These are phyloP conservation scores for Dysidea cf. avara DNA, from an alignment of 37 sponge, comb jelly and placozoan genomes.

Conservation along the genomic window DNA sequence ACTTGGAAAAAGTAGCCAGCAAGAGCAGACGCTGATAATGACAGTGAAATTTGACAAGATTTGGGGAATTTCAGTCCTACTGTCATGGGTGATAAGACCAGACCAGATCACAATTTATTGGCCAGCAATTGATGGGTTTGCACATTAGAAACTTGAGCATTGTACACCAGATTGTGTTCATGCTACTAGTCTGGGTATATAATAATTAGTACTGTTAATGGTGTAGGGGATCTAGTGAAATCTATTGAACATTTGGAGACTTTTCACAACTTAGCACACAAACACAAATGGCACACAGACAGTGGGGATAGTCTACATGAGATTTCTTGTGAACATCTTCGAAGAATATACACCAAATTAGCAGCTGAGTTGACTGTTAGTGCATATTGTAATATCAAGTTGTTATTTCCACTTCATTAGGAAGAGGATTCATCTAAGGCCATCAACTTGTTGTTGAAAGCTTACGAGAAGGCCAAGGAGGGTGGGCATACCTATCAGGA, in stretches of 20 bases:
- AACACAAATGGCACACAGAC: constrained; percentile 78
- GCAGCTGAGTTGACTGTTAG: constrained; percentile 67
- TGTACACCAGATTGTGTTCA: constrained; percentile 3
- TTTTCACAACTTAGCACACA: constrained; percentile 56
- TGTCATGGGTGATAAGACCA: too few species aligned
- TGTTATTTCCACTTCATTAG: constrained; percentile 14
- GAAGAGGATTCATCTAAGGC: constrained; percentile 9
- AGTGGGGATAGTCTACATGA: constrained; percentile 70
- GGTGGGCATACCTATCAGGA: constrained; percentile 71
- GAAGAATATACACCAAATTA: constrained; percentile 77
- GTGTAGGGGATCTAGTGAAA: constrained; percentile 57
- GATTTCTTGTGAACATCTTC: constrained; percentile 71
- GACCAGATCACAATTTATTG: too few species aligned
- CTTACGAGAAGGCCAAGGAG: constrained; percentile 70
- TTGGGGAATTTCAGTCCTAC: too few species aligned
- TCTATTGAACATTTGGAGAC: constrained; percentile 65
- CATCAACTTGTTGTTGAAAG: constrained; percentile 66
- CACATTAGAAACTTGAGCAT: not conserved
- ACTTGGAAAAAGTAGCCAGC: too few species aligned
- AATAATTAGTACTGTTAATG: too few species aligned
- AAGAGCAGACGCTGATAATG: too few species aligned
- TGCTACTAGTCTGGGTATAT: too few species aligned
- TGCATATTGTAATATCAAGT: not conserved
- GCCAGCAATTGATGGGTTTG: too few species aligned
- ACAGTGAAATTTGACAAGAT: too few species aligned